A percentile compares a stretch with the other conserved stretches of the same genome.
Conservation (phyloP, 1,140 invertebrate species). For the Zaprionus kolodkinae region DNA sequence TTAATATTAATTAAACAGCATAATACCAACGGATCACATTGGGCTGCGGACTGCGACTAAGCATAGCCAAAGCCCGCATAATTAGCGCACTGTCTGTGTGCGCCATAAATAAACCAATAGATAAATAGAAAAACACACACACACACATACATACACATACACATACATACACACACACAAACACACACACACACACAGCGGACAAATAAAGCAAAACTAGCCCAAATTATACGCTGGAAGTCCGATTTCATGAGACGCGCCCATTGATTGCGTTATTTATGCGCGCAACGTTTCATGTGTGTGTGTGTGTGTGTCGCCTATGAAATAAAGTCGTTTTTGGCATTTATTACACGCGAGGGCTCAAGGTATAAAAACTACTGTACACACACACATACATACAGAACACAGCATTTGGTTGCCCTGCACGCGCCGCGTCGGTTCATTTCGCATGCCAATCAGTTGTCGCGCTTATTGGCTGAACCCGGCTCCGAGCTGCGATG, state of each 20-base stretch:
- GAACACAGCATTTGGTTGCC: slow-evolving; percentile 4
- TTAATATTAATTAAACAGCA: slow-evolving; percentile 47
- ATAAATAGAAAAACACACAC: slow-evolving; percentile 20
- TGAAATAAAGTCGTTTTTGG: slow-evolving; percentile 61
- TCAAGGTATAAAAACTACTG: slow-evolving; percentile 30
- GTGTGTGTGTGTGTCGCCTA: slow-evolving; percentile 18
- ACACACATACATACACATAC: no score
- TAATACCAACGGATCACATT: slow-evolving; percentile 17
- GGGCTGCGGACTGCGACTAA: slow-evolving; percentile 11
- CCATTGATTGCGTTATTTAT: slow-evolving; percentile 53
- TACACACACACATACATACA: neutral
- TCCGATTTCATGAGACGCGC: slow-evolving; percentile 32
- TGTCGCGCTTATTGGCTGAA: slow-evolving; percentile 66
- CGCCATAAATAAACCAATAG: slow-evolving; percentile 36
- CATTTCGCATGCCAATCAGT: slow-evolving; percentile 78
- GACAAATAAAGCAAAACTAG: slow-evolving; percentile 18
- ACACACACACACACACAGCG: neutral
- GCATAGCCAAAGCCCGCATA: slow-evolving; percentile 24
- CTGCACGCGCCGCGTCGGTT: slow-evolving; percentile 40
- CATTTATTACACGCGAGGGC: slow-evolving; percentile 53
- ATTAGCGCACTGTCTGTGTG: slow-evolving; percentile 10
- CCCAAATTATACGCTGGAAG: slow-evolving; percentile 19
- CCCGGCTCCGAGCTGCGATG: neutral
- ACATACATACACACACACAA: no score
- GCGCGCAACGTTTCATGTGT: neutral